Conservation (phyloP, 2,888 invertebrate species). For the Xylophagus ater region DNA sequence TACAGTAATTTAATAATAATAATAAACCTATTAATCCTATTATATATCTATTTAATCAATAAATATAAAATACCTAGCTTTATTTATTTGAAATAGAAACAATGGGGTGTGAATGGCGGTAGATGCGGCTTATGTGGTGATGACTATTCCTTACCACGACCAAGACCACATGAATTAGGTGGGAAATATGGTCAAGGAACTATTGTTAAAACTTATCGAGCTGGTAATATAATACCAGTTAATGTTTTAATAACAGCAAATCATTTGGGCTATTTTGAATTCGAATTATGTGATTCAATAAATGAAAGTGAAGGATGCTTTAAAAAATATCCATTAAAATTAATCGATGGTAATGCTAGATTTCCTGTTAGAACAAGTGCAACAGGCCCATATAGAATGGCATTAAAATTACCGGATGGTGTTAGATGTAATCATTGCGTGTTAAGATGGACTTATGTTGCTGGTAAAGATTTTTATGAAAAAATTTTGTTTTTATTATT, state of each 20-base stretch:
- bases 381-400: constrained; percentile 26
- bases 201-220: constrained; percentile 37
- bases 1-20: no score
- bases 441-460: constrained; percentile 44
- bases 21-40: no score
- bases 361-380: constrained; percentile 20
- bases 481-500: neutral
- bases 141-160: constrained; percentile 34
- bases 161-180: constrained; percentile 44
- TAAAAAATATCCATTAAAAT: constrained; percentile 30
- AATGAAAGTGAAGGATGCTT: constrained; percentile 46
- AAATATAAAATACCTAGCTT: no score
- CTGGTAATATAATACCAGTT: constrained; percentile 27
- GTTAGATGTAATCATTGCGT: constrained; percentile 45
- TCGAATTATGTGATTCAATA: constrained; percentile 40
- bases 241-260: constrained; percentile 39
- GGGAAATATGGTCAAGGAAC: constrained; percentile 43
- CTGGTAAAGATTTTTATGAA: constrained; percentile 30
- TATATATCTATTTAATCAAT: no score
- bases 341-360: constrained; percentile 27
- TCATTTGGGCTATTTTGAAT: constrained; percentile 42
- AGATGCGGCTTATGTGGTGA: constrained; percentile 48
- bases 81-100: no score
- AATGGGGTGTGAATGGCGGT: constrained; percentile 38
- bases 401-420: constrained; percentile 35